Conservation (phyloP, 2,888 invertebrate species). For the Amphipoea lucens region DNA sequence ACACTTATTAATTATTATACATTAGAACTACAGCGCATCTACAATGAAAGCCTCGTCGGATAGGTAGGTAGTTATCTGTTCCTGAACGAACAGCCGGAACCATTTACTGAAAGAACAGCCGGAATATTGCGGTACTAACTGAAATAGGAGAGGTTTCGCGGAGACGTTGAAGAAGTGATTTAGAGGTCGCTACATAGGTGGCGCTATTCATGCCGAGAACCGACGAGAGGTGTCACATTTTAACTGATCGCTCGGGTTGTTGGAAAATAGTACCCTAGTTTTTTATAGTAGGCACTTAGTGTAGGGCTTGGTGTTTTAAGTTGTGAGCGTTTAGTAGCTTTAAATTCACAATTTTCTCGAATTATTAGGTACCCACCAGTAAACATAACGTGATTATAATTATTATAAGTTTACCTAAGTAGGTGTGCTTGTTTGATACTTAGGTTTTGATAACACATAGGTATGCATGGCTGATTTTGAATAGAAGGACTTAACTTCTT, state of each 20-base stretch:
- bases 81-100: slow-evolving; percentile 42
- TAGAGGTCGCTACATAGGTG: slow-evolving; percentile 71
- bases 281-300: neutral
- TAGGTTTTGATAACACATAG: neutral
- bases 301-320: neutral
- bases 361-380: neutral
- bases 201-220: slow-evolving; percentile 61
- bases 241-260: slow-evolving; percentile 11
- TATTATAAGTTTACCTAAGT: neutral
- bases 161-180: slow-evolving; percentile 63
- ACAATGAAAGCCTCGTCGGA: slow-evolving; percentile 13
- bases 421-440: neutral
- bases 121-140: slow-evolving; percentile 65
- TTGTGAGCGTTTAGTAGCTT: neutral
- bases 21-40: slow-evolving; percentile 37
- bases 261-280: neutral
- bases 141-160: slow-evolving; percentile 62
- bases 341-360: neutral
- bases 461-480: neutral
- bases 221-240: slow-evolving; percentile 33
- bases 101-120: slow-evolving; percentile 39
- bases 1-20: slow-evolving; percentile 40
- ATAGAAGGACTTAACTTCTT: neutral
- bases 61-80: neutral
- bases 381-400: neutral